Conservation (phyloP, 1,140 invertebrate species). For the Lepidurus packardi region DNA sequence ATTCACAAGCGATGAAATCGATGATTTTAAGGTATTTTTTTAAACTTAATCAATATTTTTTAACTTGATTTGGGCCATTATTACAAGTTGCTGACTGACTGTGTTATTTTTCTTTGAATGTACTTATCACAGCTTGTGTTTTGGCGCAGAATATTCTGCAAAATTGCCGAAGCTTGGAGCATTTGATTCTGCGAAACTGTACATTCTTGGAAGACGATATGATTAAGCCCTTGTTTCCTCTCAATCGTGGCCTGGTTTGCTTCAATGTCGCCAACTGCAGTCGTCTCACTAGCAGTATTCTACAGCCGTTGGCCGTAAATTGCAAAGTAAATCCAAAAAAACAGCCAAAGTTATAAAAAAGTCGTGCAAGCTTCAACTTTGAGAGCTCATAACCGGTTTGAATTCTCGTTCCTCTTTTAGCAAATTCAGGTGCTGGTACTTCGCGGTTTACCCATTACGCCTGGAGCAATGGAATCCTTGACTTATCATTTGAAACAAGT, state of each 20-base stretch:
- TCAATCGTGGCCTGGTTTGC: constrained; percentile 25
- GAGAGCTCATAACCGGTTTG: background rate
- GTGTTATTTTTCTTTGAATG: background rate
- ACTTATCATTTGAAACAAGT: constrained; percentile 37
- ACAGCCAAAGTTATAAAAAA: background rate
- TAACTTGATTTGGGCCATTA: background rate
- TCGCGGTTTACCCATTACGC: background rate
- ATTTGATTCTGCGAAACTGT: background rate
- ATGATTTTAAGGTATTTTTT: background rate
- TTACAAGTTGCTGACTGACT: background rate
- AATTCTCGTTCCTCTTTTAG: constrained; percentile 7
- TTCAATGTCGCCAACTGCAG: constrained; percentile 24
- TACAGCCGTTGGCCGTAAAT: constrained; percentile 31
- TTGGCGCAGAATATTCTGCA: background rate
- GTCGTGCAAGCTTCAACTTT: background rate
- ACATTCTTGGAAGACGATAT: constrained; percentile 1
- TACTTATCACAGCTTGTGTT: background rate
- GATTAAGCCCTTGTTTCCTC: constrained; percentile 19
- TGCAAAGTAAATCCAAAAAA: constrained; percentile 28
- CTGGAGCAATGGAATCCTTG: constrained; percentile 30
- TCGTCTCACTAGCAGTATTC: constrained; percentile 23
- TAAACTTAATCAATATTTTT: background rate
- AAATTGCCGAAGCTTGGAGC: background rate
- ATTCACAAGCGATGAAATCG: background rate
- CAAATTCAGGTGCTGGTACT: constrained; percentile 23